A percentile compares a stretch with the other conserved stretches of the same genome.
phyloP scores from a whole-genome alignment of 1,140 invertebrate species.

The Scaptomyza hsui region DNA sequence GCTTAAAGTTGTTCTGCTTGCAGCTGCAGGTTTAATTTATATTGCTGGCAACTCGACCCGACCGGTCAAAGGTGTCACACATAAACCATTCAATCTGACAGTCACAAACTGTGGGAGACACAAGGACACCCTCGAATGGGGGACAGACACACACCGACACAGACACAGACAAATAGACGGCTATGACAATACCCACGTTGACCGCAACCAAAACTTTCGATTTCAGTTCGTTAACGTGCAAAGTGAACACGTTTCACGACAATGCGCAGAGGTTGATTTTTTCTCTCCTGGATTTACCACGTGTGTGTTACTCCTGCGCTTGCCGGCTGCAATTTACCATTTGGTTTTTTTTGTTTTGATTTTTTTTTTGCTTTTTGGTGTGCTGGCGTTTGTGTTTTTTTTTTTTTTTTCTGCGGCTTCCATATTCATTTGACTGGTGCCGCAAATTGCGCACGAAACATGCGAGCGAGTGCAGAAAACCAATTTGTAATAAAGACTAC shows the following conservation, averaged over 20 bases:
- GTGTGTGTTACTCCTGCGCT: conserved; percentile 27
- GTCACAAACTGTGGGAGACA: conserved; percentile 39
- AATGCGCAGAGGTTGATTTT: conserved; percentile 23
- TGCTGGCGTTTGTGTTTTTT: conserved; percentile 10
- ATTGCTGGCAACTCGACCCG: conserved; percentile 54
- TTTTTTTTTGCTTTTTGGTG: conserved; percentile 16
- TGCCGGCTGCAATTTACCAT: conserved; percentile 44
- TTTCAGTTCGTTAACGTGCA: conserved; percentile 78
- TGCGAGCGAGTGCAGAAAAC: conserved; percentile 76
- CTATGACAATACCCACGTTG: conserved; percentile 56
- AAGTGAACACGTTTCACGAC: conserved; percentile 66
- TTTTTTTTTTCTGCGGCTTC: conserved; percentile 36
- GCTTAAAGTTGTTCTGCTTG: conserved; percentile 34
- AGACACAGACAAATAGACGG: conserved; percentile 14
- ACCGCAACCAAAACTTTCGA: conserved; percentile 76
- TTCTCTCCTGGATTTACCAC: conserved; percentile 40
- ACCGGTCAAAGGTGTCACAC: conserved; percentile 79
- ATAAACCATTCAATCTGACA: conserved; percentile 82
- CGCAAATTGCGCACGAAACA: conserved; percentile 78
- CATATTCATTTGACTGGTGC: conserved; percentile 67
- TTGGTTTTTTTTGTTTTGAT: conserved; percentile 43
- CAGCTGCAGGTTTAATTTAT: conserved; percentile 65
- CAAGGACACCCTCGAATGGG: conserved; percentile 2
- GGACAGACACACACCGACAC: conserved; percentile 5
- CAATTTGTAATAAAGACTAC: conserved; percentile 82